Evolutionary conservation across 2,888 invertebrate genomes (phyloP), one percentile per base, ranked within the genome.

Genomic region (Selenia dentaria): DNA sequence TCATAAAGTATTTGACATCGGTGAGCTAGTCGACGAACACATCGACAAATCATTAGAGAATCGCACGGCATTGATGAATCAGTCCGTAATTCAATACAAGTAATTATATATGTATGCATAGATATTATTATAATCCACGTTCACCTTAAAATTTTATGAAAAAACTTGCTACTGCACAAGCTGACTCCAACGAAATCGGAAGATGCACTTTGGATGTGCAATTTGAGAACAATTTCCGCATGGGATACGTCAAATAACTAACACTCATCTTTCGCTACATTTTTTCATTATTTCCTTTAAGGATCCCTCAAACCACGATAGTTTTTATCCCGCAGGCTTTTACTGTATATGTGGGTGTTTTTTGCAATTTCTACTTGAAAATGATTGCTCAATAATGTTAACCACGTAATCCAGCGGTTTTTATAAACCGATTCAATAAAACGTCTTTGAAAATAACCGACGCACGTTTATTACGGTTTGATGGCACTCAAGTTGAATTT

Each of bases 221-320:
- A 89, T 87, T 86, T 84, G 88, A 89, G 88, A 85, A 75, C 77
- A 74, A 82, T 84, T 87, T 89, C 89, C 89, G 88, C 87, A 79
- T 78, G 85, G 83, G 77, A 71, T 77, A 63, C 63, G 55, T 64
- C 74, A 74, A 87, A 89, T 81, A 79, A 80, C 73, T 70, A 70
- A 77, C 72, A 79, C 74, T 78, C 72, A 74, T 68, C 62, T 74
- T 40, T 70, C 73, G 77, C 70, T 67, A 70, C 67, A 63, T 70
- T 84, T 81, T 83, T 85, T 80, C 64, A 42, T 22, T 51, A 51
- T 74, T 76, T 76, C 75, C 75, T 77, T 64, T 16, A 41, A 41
- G 36, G 26, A 16, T 45, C 38, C 20, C 37, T 34, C 20, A 47
- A 48, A 42, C 33, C 35, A 11, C 35, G n/a, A 11, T 22, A 6